Evolutionary conservation across 2,113 vertebrate species (phyloP).

Genomic region (Regulus satrapa): DNA sequence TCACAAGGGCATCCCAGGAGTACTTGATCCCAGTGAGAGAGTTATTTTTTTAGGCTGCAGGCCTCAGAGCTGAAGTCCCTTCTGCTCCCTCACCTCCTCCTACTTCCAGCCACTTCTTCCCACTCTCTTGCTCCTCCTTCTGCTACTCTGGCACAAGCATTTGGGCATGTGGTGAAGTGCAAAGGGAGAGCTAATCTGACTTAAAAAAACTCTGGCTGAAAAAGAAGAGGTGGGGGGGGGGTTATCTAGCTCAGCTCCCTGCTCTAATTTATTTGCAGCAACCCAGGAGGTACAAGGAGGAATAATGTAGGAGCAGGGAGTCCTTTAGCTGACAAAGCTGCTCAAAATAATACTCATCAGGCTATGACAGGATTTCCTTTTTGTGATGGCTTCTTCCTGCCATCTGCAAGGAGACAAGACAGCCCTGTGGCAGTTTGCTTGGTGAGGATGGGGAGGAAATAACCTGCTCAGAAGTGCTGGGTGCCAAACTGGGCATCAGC

Average conservation of each 20-base stretch:
- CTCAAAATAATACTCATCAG: neutral
- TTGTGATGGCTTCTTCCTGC: neutral
- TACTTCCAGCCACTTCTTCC: slow-evolving; percentile 33
- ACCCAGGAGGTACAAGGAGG: neutral
- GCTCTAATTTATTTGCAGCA: neutral
- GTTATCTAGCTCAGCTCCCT: neutral
- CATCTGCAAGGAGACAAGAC: neutral
- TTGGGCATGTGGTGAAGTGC: slow-evolving; percentile 50
- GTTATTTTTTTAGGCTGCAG: neutral
- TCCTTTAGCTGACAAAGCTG: neutral
- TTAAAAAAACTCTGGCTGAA: slow-evolving; percentile 31
- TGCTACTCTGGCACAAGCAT: slow-evolving; percentile 29
- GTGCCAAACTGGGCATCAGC: neutral
- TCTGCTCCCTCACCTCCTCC: slow-evolving; percentile 51
- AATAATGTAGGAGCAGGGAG: neutral
- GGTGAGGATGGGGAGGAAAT: neutral
- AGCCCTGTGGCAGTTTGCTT: neutral
- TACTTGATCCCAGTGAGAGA: neutral
- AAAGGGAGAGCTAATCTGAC: slow-evolving; percentile 22
- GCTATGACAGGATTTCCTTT: neutral
- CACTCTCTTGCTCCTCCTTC: slow-evolving; percentile 40
- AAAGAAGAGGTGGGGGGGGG: neutral
- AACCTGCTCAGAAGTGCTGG: neutral
- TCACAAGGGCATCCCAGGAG: neutral
- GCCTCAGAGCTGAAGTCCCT: neutral